Percentiles rank a stretch among this genome's conserved stretches.
phyloP scores from a whole-genome alignment of 1,140 invertebrate species.

The Parapsyche elsis region DNA sequence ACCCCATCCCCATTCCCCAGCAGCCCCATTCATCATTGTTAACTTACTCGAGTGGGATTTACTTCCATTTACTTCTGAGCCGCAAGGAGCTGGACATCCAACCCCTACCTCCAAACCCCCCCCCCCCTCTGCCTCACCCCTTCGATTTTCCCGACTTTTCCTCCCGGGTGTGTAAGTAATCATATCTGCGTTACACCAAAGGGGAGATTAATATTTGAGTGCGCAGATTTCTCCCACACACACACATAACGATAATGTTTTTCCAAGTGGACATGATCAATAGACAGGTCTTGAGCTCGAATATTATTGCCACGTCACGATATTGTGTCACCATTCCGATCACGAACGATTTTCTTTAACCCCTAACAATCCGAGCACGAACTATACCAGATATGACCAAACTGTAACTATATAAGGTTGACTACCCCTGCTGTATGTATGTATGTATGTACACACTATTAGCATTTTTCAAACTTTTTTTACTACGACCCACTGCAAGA shows the following conservation, averaged over 20 bases:
- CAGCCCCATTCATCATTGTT: conserved; percentile 54
- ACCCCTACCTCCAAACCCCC: neutral
- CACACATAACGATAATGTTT: conserved; percentile 26
- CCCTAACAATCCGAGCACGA: neutral
- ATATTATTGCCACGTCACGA: neutral
- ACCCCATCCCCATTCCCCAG: neutral
- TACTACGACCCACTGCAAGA: too few species aligned
- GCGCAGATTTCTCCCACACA: conserved; percentile 16
- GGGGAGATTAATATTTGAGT: conserved; percentile 42
- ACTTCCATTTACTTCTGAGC: conserved; percentile 36
- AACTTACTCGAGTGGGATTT: conserved; percentile 53
- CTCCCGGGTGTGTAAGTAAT: conserved; percentile 50
- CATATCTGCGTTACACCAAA: conserved; percentile 40
- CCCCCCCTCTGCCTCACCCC: neutral
- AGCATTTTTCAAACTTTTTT: too few species aligned
- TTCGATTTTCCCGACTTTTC: neutral
- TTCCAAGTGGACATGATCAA: conserved; percentile 38
- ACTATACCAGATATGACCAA: too few species aligned
- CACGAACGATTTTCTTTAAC: neutral
- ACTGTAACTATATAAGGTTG: too few species aligned
- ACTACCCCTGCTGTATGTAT: too few species aligned
- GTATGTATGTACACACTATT: too few species aligned
- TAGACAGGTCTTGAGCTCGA: neutral
- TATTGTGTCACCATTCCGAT: neutral
- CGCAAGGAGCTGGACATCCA: conserved; percentile 31